Base-by-base conservation (phyloP, 2,113 vertebrate genomes). In the Barbus barbus region DNA sequence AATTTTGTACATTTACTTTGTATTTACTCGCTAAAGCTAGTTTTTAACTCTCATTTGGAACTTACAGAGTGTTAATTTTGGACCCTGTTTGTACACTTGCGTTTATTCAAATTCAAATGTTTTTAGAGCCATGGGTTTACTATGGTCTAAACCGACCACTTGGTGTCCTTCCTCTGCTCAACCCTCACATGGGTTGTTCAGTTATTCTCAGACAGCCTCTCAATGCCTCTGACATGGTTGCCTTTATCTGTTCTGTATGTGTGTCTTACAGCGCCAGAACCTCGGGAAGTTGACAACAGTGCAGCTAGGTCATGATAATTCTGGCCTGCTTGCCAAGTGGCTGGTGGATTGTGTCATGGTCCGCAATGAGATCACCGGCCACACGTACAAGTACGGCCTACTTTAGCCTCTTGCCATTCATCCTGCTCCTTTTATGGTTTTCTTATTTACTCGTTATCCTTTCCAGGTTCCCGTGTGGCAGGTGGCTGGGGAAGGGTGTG, bases 301-400 rank as follows among this genome's bases (percentile, higher is more conserved):
- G 89, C 97, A 99, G 92, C 93, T 99, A 85, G 98, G 98, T 14
- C 98, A 99, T 41, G 98, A 99, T 91, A 99, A 98, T 93, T 97
- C 98, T 0, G 98, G 98, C 81, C 88, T 99, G 0, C 93, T 99
- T 88, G 96, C 98, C 90, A 99, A 99, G 92, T 99, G 98, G 97
- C 93, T 99, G 83, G 96, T 99, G 87, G 98, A 99, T 91, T 98
- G 96, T 71, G 98, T 99, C 92, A 95, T 99, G 95, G 97, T 99
- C 89, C 95, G 97, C 87, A 99, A 98, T 74, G 98, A 98, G 94
- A 97, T 99, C 87, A 98, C 97, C 3, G 97, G 97, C 87, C 98
- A 99, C 86, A 97, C 95, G 0, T 99, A 99, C 93, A 98, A 93
- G 98, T 99, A 93, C 95, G 96, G 5, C 7, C 31, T 81, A 1